Evolutionary conservation across 2,797 vertebrate species (phyloP).

Genomic region (Ciconia nigra): DNA sequence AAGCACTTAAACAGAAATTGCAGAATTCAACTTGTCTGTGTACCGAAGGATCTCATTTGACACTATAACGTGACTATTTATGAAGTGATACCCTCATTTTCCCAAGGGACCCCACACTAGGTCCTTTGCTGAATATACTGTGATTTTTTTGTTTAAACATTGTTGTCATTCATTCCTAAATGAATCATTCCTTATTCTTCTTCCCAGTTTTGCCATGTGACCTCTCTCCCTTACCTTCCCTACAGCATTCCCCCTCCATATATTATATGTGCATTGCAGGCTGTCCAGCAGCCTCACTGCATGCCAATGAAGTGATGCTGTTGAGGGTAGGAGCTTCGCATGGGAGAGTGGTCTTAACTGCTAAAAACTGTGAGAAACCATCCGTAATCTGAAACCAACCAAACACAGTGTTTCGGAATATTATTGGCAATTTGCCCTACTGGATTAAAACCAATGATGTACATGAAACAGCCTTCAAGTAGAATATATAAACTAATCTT

Average conservation of each 20-base stretch:
- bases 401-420: not conserved
- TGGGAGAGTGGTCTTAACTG: not conserved
- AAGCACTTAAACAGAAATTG: not conserved
- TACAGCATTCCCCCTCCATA: not conserved
- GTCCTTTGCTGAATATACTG: not conserved
- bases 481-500: not conserved
- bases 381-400: not conserved
- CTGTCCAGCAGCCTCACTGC: not conserved
- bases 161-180: not conserved
- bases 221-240: not conserved
- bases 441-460: not conserved
- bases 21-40: not conserved
- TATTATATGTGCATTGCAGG: not conserved
- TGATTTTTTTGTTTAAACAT: not conserved
- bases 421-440: fast-evolving
- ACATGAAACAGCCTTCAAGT: not conserved
- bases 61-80: fast-evolving
- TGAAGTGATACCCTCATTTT: not conserved
- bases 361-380: not conserved
- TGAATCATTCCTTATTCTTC: not conserved
- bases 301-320: not conserved
- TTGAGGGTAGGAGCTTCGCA: not conserved
- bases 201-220: not conserved
- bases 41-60: not conserved
- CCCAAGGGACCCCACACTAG: not conserved